Percentiles rank a stretch among this genome's conserved stretches.
These are phyloP conservation scores for Actinernus sp. DNA, from an alignment of 92 coral and sea anemone genomes.

Conservation along the genomic window DNA sequence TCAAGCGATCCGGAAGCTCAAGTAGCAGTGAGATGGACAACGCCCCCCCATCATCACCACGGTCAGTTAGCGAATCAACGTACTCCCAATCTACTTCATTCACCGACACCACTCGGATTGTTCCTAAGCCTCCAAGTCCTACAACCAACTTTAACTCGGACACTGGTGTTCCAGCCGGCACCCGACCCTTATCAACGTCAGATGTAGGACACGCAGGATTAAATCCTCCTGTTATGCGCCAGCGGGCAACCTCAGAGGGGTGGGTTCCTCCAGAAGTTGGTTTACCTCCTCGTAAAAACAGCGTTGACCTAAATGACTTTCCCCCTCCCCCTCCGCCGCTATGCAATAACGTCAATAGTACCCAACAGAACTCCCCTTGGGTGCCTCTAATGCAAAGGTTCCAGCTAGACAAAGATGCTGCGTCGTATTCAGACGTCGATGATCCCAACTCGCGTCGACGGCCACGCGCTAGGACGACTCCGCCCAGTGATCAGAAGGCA, in stretches of 20 bases:
- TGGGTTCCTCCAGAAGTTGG: slow-evolving; percentile 26
- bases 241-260: slow-evolving; percentile 58
- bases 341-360: slow-evolving; percentile 25
- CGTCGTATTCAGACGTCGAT: slow-evolving; percentile 62
- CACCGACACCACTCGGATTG: slow-evolving; percentile 16
- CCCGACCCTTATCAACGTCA: slow-evolving; percentile 40
- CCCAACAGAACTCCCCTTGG: slow-evolving; percentile 81
- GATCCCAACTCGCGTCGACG: slow-evolving; percentile 68
- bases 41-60: slow-evolving; percentile 11
- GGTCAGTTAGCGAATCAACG: slow-evolving; percentile 7
- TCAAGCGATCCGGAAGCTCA: slow-evolving; percentile 43
- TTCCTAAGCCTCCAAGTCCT: slow-evolving; percentile 17
- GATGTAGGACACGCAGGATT: slow-evolving; percentile 22
- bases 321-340: slow-evolving; percentile 82
- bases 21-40: slow-evolving; percentile 9
- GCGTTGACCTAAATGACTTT: slow-evolving; percentile 63
- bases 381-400: slow-evolving; percentile 85
- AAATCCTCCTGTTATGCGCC: slow-evolving; percentile 35
- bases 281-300: slow-evolving; percentile 22
- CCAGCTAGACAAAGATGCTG: slow-evolving; percentile 68
- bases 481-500: slow-evolving; percentile 38
- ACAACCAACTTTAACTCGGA: slow-evolving; percentile 13
- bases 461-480: slow-evolving; percentile 52
- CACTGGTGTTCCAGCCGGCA: slow-evolving; percentile 1
- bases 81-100: slow-evolving; percentile 12